Conservation (phyloP, 2,113 vertebrate species). For the Pseudois nayaur region DNA sequence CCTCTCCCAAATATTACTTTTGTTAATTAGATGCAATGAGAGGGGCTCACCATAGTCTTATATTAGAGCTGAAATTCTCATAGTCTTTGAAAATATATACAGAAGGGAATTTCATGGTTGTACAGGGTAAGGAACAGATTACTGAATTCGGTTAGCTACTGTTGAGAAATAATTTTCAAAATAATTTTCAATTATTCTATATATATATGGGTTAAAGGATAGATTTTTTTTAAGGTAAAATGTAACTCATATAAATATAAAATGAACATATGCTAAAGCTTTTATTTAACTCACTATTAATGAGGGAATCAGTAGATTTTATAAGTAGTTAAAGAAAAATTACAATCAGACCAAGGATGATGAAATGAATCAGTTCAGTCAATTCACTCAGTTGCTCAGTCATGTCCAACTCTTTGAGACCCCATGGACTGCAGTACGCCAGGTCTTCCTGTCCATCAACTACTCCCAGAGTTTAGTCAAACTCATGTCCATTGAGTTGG, state of each 20-base stretch:
- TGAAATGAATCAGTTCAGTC: not conserved
- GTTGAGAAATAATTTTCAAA: not conserved
- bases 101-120: not conserved
- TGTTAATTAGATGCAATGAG: not conserved
- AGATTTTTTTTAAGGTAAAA: not conserved
- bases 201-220: not conserved
- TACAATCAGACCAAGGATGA: not conserved
- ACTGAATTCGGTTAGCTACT: not conserved
- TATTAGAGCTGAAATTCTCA: not conserved
- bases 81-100: not conserved
- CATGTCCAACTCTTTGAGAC: not conserved
- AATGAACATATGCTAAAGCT: not conserved
- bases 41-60: not conserved
- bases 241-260: not conserved
- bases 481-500: not conserved
- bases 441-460: not conserved
- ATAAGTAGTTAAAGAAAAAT: not conserved
- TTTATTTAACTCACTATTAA: not conserved
- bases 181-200: constrained; percentile 9
- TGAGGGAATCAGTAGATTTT: not conserved
- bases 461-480: not conserved
- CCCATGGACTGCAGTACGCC: not conserved
- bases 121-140: not conserved
- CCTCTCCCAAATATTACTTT: not conserved
- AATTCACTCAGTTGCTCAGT: not conserved